phyloP scores from a whole-genome alignment of 2,113 vertebrate genomes.

The Sakesphorus luctuosus region DNA sequence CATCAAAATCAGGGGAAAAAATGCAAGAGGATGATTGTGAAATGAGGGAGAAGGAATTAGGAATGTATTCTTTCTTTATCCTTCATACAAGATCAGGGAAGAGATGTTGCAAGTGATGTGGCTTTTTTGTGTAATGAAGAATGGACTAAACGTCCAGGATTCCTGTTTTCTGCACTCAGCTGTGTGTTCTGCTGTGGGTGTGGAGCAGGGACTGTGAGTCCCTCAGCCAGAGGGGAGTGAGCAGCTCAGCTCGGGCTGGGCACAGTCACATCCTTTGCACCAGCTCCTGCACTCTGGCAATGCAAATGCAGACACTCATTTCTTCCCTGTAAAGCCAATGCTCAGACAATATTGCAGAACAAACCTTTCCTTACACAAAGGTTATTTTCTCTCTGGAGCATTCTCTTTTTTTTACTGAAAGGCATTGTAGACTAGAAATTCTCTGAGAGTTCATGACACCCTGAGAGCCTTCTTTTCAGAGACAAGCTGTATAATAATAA shows the following conservation, averaged over 20 bases:
- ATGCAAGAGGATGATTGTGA: neutral
- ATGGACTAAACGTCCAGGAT: neutral
- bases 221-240: neutral
- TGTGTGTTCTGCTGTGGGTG: neutral
- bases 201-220: neutral
- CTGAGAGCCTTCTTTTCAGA: constrained; percentile 67
- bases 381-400: constrained; percentile 69
- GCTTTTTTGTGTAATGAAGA: neutral
- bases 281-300: neutral
- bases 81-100: neutral
- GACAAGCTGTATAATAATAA: constrained; percentile 67
- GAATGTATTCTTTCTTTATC: neutral
- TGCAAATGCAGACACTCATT: constrained; percentile 20
- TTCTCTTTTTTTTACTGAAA: constrained; percentile 64
- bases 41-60: neutral
- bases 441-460: constrained; percentile 55
- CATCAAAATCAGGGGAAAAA: neutral
- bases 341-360: constrained; percentile 57
- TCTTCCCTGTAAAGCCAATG: constrained; percentile 5
- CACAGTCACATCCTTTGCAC: neutral
- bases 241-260: neutral
- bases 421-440: constrained; percentile 60
- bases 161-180: neutral
- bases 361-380: constrained; percentile 60
- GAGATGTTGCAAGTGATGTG: neutral